A percentile compares a stretch with the other conserved stretches of the same genome.
phyloP scores from a whole-genome alignment of 1,140 invertebrate species.

The Patella vulgata region DNA sequence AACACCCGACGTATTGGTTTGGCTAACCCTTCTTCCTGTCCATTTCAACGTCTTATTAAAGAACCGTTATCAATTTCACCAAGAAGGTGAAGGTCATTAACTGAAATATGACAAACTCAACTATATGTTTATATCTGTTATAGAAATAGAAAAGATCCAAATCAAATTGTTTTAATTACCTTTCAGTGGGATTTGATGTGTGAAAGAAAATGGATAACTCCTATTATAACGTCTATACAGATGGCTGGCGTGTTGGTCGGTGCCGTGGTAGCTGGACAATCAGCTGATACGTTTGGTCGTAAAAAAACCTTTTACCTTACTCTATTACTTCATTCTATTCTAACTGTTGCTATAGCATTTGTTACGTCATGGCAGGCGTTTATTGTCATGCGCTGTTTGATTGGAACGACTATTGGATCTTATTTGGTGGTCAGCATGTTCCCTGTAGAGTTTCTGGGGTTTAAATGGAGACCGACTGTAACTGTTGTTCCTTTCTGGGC shows the following conservation, averaged over 20 bases:
- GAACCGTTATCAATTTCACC: background rate
- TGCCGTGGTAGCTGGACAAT: constrained; percentile 37
- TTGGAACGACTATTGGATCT: too few relatives aligned
- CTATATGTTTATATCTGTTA: background rate
- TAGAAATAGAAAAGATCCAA: background rate
- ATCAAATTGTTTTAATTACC: too few relatives aligned
- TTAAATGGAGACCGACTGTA: constrained; percentile 11
- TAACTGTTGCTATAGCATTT: constrained; percentile 32
- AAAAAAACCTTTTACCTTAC: constrained; percentile 37
- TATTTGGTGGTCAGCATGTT: constrained; percentile 1
- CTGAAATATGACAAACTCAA: background rate
- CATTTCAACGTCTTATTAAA: background rate
- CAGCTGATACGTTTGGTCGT: constrained; percentile 47
- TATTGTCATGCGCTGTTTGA: constrained; percentile 40
- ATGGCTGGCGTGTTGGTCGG: constrained; percentile 48
- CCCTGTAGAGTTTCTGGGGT: constrained; percentile 9
- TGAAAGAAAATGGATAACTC: too few relatives aligned
- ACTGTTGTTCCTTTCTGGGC: constrained; percentile 4
- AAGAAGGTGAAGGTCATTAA: too few relatives aligned
- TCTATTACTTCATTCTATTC: constrained; percentile 20
- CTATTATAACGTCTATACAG: too few relatives aligned
- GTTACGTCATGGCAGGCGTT: constrained; percentile 51
- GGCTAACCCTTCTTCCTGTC: background rate
- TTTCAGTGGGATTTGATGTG: constrained; percentile 54
- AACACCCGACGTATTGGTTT: too few relatives aligned